Conservation (phyloP, 2,888 invertebrate species). For the Oscheius sp. region DNA sequence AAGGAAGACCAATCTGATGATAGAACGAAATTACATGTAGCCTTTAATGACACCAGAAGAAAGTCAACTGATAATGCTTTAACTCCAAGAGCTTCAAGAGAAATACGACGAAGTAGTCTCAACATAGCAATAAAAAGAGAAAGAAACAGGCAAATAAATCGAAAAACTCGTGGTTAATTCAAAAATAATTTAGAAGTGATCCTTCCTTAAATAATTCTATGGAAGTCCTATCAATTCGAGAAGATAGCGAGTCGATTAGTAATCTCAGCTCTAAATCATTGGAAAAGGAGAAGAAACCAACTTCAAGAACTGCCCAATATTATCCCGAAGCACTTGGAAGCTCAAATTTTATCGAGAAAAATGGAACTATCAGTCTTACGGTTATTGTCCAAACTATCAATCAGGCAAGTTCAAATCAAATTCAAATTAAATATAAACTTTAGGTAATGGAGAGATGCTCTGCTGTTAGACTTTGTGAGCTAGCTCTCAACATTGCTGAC, state of each 20-base stretch:
- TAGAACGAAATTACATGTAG: conserved; percentile 48
- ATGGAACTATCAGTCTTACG: conserved; percentile 90
- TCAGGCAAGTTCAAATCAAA: conserved; percentile 27
- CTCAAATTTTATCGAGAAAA: conserved; percentile 88
- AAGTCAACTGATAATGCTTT: conserved; percentile 31
- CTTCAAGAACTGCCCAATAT: conserved; percentile 31
- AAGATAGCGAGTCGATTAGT: conserved; percentile 45
- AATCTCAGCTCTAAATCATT: conserved; percentile 49
- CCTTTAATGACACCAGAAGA: conserved; percentile 53
- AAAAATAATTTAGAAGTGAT: conserved; percentile 38
- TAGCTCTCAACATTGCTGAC: conserved; percentile 89
- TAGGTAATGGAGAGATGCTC: conserved; percentile 82
- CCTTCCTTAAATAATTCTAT: conserved; percentile 56
- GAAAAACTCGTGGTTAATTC: not conserved
- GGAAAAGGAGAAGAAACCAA: conserved; percentile 40
- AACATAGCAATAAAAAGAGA: conserved; percentile 36
- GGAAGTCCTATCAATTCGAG: conserved; percentile 53
- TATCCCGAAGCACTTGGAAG: conserved; percentile 72
- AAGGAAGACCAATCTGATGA: conserved; percentile 32
- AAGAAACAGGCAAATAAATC: conserved; percentile 33
- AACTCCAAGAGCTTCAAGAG: conserved; percentile 21
- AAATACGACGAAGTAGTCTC: conserved; percentile 40
- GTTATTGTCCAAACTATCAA: conserved; percentile 76
- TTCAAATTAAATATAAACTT: not conserved
- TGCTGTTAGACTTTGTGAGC: conserved; percentile 88